A percentile compares a stretch with the other conserved stretches of the same genome.
These are phyloP conservation scores for Micromesistius poutassou DNA, from an alignment of 2,797 vertebrate species.

Conservation along the genomic window DNA sequence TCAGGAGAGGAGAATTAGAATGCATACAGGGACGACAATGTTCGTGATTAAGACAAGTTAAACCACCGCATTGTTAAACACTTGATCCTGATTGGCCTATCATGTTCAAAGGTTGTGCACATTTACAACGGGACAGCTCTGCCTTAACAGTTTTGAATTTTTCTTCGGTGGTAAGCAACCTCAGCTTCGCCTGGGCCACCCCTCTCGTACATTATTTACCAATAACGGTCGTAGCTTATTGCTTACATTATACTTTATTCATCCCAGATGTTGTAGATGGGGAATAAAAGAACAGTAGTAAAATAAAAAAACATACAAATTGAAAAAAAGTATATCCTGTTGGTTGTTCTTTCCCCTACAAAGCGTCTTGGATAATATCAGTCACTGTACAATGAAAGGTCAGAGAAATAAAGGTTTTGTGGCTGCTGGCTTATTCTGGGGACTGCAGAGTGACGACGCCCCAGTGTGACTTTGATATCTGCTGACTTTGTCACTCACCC, in stretches of 20 bases:
- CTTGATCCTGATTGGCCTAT: background rate
- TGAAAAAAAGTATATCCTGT: no score
- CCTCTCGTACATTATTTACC: no score
- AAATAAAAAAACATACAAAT: no score
- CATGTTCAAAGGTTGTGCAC: background rate
- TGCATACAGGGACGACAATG: constrained; percentile 5
- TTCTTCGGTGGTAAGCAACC: background rate
- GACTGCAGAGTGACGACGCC: background rate
- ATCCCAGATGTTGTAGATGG: no score
- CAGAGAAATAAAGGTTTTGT: background rate
- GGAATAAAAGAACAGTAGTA: no score
- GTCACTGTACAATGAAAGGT: background rate
- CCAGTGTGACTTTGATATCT: background rate
- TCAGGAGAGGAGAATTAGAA: constrained; percentile 5
- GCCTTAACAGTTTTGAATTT: background rate
- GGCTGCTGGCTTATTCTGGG: background rate
- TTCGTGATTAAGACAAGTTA: background rate
- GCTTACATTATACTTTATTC: no score
- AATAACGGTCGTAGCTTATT: no score
- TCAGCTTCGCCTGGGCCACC: no score
- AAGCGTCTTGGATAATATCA: background rate
- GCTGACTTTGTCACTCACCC: background rate
- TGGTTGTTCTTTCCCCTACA: background rate
- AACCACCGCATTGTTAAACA: background rate
- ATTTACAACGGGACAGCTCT: background rate